These are phyloP conservation scores for Ecliptopera silaceata DNA, from an alignment of 2,888 invertebrate genomes.

Conservation along the genomic window DNA sequence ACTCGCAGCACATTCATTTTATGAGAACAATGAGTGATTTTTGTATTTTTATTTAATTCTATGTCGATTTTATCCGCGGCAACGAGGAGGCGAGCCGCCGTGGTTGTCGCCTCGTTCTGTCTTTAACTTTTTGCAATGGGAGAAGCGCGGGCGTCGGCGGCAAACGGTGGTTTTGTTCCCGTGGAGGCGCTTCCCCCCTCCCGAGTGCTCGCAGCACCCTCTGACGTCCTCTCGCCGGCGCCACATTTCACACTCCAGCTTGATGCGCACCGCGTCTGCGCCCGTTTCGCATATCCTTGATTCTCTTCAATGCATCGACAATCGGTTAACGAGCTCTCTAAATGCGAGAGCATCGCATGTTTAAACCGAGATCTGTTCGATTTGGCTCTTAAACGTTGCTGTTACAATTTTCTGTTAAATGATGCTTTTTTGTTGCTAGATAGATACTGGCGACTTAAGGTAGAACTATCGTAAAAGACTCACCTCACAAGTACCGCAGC, in stretches of 20 bases:
- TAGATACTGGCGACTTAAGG: conserved; percentile 1
- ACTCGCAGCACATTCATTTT: conserved; percentile 83
- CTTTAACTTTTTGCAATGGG: conserved; percentile 76
- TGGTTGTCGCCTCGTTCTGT: conserved; percentile 78
- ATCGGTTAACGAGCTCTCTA: conserved; percentile 47
- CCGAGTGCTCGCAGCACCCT: conserved; percentile 39
- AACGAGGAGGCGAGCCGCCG: conserved; percentile 71
- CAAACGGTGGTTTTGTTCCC: conserved; percentile 65
- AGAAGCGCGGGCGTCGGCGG: conserved; percentile 72
- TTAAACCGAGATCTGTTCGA: conserved; percentile 34
- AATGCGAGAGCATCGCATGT: conserved; percentile 42
- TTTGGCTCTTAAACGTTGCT: conserved; percentile 36
- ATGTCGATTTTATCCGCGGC: conserved; percentile 82
- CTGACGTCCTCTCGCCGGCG: conserved; percentile 50
- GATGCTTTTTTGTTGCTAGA: conserved; percentile 21
- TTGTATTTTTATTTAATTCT: conserved; percentile 83
- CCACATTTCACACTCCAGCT: conserved; percentile 65
- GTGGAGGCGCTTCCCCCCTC: conserved; percentile 57
- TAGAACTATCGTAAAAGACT: conserved; percentile 1
- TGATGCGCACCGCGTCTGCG: conserved; percentile 41
- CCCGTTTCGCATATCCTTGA: conserved; percentile 46
- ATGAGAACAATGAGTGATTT: conserved; percentile 83
- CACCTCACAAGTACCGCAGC: no score
- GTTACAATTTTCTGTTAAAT: conserved; percentile 37
- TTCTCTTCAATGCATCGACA: conserved; percentile 45